Evolutionary conservation across 2,888 invertebrate species (phyloP).

Genomic region (Andrena bucephala): DNA sequence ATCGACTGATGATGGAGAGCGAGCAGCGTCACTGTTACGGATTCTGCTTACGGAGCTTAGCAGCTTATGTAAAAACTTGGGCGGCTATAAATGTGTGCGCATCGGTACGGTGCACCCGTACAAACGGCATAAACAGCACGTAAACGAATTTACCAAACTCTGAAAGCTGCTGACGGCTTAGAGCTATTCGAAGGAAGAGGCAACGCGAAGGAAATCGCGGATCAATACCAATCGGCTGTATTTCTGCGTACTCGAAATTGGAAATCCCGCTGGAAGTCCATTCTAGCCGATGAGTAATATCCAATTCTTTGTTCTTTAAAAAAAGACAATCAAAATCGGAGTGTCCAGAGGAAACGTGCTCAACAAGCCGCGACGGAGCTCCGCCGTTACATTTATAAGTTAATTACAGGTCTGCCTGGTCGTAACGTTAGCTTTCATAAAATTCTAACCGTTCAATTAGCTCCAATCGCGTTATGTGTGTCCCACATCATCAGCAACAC

Average conservation of each 20-base stretch:
- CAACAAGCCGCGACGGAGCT: neutral
- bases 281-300: neutral
- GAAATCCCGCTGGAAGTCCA: no score
- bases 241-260: no score
- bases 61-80: slow-evolving; percentile 72
- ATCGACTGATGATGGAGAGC: slow-evolving; percentile 50
- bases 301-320: neutral
- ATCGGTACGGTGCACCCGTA: slow-evolving; percentile 60
- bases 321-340: neutral
- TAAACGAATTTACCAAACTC: slow-evolving; percentile 41
- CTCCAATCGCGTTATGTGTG: neutral
- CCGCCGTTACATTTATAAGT: neutral
- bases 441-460: slow-evolving; percentile 4
- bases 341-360: neutral
- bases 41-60: slow-evolving; percentile 71
- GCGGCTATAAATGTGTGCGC: slow-evolving; percentile 29
- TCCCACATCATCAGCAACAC: neutral
- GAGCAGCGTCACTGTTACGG: slow-evolving; percentile 65
- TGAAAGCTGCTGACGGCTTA: slow-evolving; percentile 17
- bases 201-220: neutral
- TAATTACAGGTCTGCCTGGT: slow-evolving; percentile 14
- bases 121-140: slow-evolving; percentile 40
- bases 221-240: no score
- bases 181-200: neutral
- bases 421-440: no score